A percentile compares a stretch with the other conserved stretches of the same genome.
phyloP scores from a whole-genome alignment of 2,888 invertebrate species.

The Trichogramma evanescens region DNA sequence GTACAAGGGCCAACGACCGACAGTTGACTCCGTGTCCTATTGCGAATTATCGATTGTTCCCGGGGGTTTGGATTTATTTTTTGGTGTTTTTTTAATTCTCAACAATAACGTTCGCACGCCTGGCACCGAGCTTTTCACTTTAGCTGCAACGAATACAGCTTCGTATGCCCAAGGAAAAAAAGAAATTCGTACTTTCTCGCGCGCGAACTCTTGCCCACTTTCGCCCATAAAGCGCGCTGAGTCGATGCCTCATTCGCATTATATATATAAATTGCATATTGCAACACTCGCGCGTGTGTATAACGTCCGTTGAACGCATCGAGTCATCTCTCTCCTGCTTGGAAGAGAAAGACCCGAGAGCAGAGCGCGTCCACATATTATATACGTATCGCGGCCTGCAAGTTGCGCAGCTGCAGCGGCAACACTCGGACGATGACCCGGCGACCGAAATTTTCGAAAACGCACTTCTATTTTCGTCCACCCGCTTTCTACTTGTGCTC shows the following conservation, averaged over 20 bases:
- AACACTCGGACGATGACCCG: slow-evolving; percentile 41
- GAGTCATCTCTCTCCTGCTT: background rate
- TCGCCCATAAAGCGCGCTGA: slow-evolving; percentile 28
- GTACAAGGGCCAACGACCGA: slow-evolving; percentile 35
- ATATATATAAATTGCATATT: slow-evolving; percentile 23
- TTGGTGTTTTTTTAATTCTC: background rate
- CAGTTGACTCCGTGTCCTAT: slow-evolving; percentile 40
- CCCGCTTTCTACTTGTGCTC: background rate
- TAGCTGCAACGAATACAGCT: background rate
- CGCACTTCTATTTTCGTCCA: slow-evolving; percentile 12
- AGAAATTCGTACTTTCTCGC: slow-evolving; percentile 39
- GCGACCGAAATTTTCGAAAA: slow-evolving; percentile 39
- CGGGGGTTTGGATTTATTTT: too few relatives aligned
- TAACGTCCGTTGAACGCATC: background rate
- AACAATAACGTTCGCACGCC: background rate
- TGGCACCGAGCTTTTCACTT: background rate
- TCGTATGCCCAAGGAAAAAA: background rate
- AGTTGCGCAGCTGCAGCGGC: slow-evolving; percentile 36
- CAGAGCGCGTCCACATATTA: background rate
- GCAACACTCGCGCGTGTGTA: slow-evolving; percentile 32
- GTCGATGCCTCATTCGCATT: too few relatives aligned
- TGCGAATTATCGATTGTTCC: background rate
- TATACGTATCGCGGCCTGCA: slow-evolving; percentile 12
- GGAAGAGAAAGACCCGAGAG: slow-evolving; percentile 7
- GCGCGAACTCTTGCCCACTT: slow-evolving; percentile 35